phyloP scores from a whole-genome alignment of 2,888 invertebrate genomes.

The Syritta pipiens region DNA sequence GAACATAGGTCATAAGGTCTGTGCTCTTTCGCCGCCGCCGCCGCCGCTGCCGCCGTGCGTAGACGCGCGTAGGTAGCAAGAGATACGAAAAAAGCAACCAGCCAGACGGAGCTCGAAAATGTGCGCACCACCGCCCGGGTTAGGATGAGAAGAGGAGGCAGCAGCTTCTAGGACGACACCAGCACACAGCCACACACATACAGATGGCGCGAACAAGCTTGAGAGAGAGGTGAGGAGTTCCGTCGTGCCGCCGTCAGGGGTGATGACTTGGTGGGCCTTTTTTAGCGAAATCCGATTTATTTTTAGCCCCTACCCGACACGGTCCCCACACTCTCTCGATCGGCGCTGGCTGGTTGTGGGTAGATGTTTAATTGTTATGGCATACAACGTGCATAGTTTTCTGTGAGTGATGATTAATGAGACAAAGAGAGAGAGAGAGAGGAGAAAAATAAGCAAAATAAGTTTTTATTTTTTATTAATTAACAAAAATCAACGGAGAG shows the following conservation, averaged over 20 bases:
- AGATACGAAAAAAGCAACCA: constrained; percentile 19
- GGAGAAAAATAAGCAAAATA: too few species aligned
- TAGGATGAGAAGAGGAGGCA: too few species aligned
- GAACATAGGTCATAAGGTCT: constrained; percentile 70
- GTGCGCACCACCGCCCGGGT: too few species aligned
- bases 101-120: constrained; percentile 5
- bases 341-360: constrained; percentile 8
- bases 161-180: constrained; percentile 62
- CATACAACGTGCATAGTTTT: constrained; percentile 2
- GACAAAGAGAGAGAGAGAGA: too few species aligned
- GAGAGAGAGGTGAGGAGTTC: constrained; percentile 22
- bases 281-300: constrained; percentile 57
- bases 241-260: constrained; percentile 5
- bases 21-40: constrained; percentile 60
- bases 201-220: not conserved
- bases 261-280: constrained; percentile 57
- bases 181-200: constrained; percentile 3
- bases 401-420: constrained; percentile 10
- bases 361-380: constrained; percentile 49
- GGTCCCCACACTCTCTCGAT: constrained; percentile 28
- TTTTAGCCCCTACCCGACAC: too few species aligned
- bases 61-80: constrained; percentile 59
- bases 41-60: too few species aligned
- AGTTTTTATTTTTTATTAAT: too few species aligned
- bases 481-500: not conserved